These are phyloP conservation scores for Tinamus major DNA, from an alignment of 2,797 vertebrate species.

Conservation along the genomic window DNA sequence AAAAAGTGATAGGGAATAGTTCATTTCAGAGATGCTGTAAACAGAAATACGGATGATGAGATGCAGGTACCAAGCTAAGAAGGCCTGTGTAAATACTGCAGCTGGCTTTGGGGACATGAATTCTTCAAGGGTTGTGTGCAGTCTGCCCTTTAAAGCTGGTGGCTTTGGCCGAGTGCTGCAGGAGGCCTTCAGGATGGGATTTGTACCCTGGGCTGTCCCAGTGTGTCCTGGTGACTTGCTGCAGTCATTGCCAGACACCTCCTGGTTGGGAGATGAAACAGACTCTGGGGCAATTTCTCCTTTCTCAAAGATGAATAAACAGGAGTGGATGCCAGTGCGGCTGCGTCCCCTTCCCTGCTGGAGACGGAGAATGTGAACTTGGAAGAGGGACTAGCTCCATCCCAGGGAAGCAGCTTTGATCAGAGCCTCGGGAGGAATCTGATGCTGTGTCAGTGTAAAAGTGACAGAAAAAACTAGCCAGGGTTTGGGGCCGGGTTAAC, in stretches of 20 bases:
- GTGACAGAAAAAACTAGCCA: neutral
- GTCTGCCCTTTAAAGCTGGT: neutral
- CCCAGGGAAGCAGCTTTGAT: conserved; percentile 49
- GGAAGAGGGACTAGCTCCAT: conserved; percentile 13
- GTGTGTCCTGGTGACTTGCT: neutral
- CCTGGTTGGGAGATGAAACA: neutral
- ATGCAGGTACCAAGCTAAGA: neutral
- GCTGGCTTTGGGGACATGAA: neutral
- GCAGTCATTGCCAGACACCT: neutral
- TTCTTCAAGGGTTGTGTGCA: neutral
- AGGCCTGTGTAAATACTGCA: neutral
- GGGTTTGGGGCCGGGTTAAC: conserved; percentile 8
- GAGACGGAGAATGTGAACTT: conserved; percentile 40
- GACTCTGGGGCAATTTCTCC: neutral
- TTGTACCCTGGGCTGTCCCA: neutral
- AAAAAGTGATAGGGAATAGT: neutral
- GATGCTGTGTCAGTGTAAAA: neutral
- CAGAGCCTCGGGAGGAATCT: conserved; percentile 42
- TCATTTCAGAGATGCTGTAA: neutral
- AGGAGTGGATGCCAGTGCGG: neutral
- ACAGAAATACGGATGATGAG: neutral
- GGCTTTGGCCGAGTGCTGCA: neutral
- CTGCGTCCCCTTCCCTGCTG: neutral
- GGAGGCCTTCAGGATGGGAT: neutral
- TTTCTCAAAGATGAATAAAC: conserved; percentile 26